These are phyloP conservation scores for Halocynthia roretzi DNA, from an alignment of 23 tunicate genomes.

Conservation along the genomic window DNA sequence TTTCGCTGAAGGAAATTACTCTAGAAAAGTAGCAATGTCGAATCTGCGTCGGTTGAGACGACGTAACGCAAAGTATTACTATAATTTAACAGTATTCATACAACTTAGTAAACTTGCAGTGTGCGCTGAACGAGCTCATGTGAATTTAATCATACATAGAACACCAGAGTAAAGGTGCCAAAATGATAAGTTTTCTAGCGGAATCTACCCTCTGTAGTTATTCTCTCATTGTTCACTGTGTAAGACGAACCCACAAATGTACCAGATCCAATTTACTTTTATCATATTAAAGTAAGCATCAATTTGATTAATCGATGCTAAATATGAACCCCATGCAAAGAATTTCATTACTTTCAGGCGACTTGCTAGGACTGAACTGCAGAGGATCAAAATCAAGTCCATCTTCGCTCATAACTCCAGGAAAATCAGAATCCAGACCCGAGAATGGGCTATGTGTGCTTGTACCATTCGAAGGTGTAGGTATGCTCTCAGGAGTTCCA, in stretches of 20 bases:
- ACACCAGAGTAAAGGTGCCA: too few relatives aligned
- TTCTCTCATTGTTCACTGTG: not conserved
- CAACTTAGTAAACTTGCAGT: too few relatives aligned
- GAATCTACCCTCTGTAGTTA: constrained; percentile 8
- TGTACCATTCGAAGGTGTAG: not conserved
- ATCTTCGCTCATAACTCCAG: constrained; percentile 73
- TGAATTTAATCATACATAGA: too few relatives aligned
- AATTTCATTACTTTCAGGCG: not conserved
- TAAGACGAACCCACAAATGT: not conserved
- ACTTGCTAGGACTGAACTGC: constrained; percentile 31
- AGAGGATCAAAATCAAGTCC: constrained; percentile 84
- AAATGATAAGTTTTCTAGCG: not conserved
- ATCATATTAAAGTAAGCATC: too few relatives aligned
- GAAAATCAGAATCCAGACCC: constrained; percentile 61
- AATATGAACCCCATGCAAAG: not conserved
- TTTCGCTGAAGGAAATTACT: too few relatives aligned
- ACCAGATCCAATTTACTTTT: not conserved
- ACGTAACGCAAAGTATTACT: too few relatives aligned
- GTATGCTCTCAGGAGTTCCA: constrained; percentile 9
- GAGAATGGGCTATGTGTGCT: constrained; percentile 53
- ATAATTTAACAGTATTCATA: too few relatives aligned
- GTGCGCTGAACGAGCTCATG: too few relatives aligned
- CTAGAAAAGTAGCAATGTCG: too few relatives aligned
- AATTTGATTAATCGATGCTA: too few relatives aligned
- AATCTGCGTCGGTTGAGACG: too few relatives aligned